Percentiles rank a stretch among this genome's conserved stretches.
Conservation (phyloP, 1,140 invertebrate species). For the Drosophila elegans region DNA sequence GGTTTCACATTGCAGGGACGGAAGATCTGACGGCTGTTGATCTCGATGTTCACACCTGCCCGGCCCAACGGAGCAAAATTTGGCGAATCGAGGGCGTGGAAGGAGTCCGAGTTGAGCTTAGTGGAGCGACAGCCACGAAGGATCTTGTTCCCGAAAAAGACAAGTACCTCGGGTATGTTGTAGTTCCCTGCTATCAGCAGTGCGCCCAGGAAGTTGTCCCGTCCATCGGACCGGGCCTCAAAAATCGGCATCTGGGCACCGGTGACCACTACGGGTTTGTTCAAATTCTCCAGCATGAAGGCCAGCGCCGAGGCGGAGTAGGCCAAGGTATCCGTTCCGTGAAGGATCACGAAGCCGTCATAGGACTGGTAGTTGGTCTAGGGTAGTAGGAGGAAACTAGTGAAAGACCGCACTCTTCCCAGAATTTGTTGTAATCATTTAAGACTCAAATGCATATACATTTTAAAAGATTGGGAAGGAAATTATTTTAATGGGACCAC, state of each 20-base stretch:
- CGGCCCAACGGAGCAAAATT: conserved; percentile 92
- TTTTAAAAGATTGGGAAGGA: background rate
- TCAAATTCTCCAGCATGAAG: conserved; percentile 97
- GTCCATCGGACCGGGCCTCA: conserved; percentile 94
- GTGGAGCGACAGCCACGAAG: conserved; percentile 94
- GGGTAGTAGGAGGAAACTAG: conserved; percentile 16
- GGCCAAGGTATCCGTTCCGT: conserved; percentile 98
- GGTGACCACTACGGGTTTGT: conserved; percentile 97
- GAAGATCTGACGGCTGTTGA: conserved; percentile 92
- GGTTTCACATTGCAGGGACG: conserved; percentile 89
- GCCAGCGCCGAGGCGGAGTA: conserved; percentile 98
- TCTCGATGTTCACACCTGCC: conserved; percentile 90
- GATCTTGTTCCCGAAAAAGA: conserved; percentile 95
- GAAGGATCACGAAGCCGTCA: conserved; percentile 97
- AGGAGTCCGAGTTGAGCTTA: conserved; percentile 92
- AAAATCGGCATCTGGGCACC: conserved; percentile 96
- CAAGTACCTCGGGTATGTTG: conserved; percentile 95
- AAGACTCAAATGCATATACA: too few relatives aligned
- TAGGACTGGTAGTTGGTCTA: conserved; percentile 92
- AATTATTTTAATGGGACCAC: conserved; percentile 8
- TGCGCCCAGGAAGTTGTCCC: conserved; percentile 96
- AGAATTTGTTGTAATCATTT: too few relatives aligned
- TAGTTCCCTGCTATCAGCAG: conserved; percentile 95
- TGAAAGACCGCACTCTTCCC: conserved; percentile 18
- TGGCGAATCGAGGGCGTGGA: conserved; percentile 96